Evolutionary conservation across 2,113 vertebrate species (phyloP).

Genomic region (Leptobrachium ailaonicum): DNA sequence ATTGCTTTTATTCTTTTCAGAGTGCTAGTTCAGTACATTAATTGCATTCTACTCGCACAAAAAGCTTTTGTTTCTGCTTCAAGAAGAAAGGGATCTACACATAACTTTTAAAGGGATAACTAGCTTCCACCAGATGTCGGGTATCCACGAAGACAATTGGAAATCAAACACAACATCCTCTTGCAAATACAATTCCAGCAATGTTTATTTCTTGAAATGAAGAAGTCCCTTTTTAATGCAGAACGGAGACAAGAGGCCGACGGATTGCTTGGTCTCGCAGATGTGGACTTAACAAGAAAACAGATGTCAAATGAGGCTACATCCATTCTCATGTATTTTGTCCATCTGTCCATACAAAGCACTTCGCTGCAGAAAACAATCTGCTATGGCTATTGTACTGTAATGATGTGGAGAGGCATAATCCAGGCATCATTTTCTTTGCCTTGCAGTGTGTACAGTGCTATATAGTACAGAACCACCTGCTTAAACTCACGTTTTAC

Average conservation of each 20-base stretch:
- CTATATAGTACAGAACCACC: constrained; percentile 10
- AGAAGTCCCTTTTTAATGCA: too few relatives aligned
- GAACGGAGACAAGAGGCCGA: not conserved
- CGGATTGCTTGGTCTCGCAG: not conserved
- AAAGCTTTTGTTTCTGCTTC: too few relatives aligned
- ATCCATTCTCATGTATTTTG: not conserved
- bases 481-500: constrained; percentile 12
- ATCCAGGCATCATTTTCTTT: constrained; percentile 4
- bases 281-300: not conserved
- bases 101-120: too few relatives aligned
- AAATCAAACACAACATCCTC: too few relatives aligned
- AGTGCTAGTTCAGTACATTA: too few relatives aligned
- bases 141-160: too few relatives aligned
- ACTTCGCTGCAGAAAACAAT: not conserved
- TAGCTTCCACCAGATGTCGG: too few relatives aligned
- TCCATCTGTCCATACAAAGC: constrained; percentile 15
- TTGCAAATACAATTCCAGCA: too few relatives aligned
- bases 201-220: too few relatives aligned
- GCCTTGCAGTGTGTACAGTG: constrained; percentile 1
- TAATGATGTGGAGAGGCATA: not conserved
- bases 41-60: too few relatives aligned
- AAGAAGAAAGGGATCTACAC: too few relatives aligned
- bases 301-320: constrained; percentile 28
- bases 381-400: not conserved
- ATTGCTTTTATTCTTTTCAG: too few relatives aligned